These are phyloP conservation scores for Lapara coniferarum DNA, from an alignment of 2,888 invertebrate genomes.

Conservation along the genomic window DNA sequence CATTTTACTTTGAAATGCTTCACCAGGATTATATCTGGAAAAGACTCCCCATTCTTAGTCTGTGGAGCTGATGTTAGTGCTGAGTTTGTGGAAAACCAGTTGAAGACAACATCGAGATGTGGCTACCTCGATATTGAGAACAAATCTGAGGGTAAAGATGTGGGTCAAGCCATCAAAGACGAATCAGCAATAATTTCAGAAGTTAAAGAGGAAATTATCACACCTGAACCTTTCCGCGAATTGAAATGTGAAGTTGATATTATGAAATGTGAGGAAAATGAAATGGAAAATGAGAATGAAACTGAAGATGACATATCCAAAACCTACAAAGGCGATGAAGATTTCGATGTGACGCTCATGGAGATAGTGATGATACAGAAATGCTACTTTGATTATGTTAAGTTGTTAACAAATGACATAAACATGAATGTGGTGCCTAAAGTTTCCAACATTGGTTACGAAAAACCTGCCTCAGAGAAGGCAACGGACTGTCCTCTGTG, in stretches of 20 bases:
- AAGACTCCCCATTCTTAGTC: constrained; percentile 65
- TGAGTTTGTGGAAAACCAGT: constrained; percentile 63
- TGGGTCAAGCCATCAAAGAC: neutral
- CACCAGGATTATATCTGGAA: constrained; percentile 64
- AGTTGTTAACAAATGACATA: constrained; percentile 52
- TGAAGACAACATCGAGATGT: constrained; percentile 57
- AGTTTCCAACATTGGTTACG: constrained; percentile 61
- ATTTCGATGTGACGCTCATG: constrained; percentile 74
- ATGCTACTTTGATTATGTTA: constrained; percentile 71
- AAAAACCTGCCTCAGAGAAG: constrained; percentile 48
- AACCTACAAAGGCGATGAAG: constrained; percentile 68
- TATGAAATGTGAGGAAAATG: constrained; percentile 49
- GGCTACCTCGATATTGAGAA: constrained; percentile 64
- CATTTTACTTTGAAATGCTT: constrained; percentile 77
- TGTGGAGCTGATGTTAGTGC: constrained; percentile 70
- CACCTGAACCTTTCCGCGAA: constrained; percentile 30
- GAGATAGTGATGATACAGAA: constrained; percentile 74
- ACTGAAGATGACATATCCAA: constrained; percentile 44
- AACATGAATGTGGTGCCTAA: constrained; percentile 58
- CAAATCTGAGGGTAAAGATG: neutral
- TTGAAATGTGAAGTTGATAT: constrained; percentile 40
- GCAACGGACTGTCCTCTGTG: constrained; percentile 64
- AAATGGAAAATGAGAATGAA: constrained; percentile 41
- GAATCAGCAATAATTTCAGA: neutral
- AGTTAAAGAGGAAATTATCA: constrained; percentile 47